Evolutionary conservation across 2,888 invertebrate genomes (phyloP).

Genomic region (Busseola fusca): DNA sequence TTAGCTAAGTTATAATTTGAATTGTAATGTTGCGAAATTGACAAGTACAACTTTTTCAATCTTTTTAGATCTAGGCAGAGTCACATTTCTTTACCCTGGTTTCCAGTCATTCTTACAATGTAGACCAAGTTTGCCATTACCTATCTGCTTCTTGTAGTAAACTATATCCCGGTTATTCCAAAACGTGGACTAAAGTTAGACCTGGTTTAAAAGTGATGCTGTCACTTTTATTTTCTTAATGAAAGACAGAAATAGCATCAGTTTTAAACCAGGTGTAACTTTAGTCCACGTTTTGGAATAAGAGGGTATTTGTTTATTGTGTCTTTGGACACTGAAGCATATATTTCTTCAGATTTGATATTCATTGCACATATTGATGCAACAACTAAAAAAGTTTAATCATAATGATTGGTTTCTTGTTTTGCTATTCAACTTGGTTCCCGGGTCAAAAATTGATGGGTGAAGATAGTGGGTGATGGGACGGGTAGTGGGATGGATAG

Average conservation of each 20-base stretch:
- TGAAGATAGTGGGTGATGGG: not conserved
- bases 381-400: constrained; percentile 1
- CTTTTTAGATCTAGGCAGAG: no score
- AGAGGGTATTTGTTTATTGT: not conserved
- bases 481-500: not conserved
- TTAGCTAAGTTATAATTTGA: no score
- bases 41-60: no score
- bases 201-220: no score
- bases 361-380: not conserved
- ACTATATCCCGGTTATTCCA: no score
- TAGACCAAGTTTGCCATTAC: not conserved
- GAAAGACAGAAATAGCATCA: no score
- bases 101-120: not conserved
- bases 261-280: no score
- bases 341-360: not conserved
- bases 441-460: no score
- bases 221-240: no score
- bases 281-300: no score
- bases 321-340: not conserved
- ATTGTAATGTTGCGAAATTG: no score
- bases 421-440: not conserved
- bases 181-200: no score
- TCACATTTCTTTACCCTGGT: not conserved
- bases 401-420: not conserved
- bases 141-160: not conserved